These are phyloP conservation scores for Bovichtus variegatus DNA, from an alignment of 2,797 vertebrate species.

Conservation along the genomic window DNA sequence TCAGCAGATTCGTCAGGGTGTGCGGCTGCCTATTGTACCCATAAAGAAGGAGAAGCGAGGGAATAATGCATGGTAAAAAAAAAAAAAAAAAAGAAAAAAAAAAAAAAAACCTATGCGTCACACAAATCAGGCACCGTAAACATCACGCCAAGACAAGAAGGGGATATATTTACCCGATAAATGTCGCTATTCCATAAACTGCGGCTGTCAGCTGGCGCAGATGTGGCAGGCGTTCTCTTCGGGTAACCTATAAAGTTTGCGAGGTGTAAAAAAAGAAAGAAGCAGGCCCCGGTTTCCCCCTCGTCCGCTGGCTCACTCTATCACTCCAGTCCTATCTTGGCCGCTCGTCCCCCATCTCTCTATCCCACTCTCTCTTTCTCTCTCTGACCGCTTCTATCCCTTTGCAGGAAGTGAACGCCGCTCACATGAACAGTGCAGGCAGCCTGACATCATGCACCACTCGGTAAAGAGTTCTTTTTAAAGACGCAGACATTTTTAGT, in stretches of 20 bases:
- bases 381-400: constrained; percentile 73
- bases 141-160: constrained; percentile 44
- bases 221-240: constrained; percentile 63
- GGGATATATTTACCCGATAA: constrained; percentile 79
- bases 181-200: constrained; percentile 80
- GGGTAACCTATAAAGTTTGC: constrained; percentile 81
- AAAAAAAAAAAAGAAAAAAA: constrained; percentile 44
- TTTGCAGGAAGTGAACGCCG: constrained; percentile 90
- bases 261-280: constrained; percentile 55
- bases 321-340: constrained; percentile 63
- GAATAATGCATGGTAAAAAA: constrained; percentile 68
- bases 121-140: constrained; percentile 68
- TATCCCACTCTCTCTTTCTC: constrained; percentile 63
- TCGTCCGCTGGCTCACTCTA: constrained; percentile 75
- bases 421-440: constrained; percentile 89
- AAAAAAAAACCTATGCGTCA: constrained; percentile 76
- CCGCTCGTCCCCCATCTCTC: constrained; percentile 63
- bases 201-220: constrained; percentile 70
- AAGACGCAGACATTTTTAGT: constrained; percentile 82
- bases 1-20: constrained; percentile 22
- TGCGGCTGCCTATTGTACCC: constrained; percentile 20
- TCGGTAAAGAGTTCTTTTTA: constrained; percentile 81
- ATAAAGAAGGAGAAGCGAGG: constrained; percentile 47
- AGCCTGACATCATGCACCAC: constrained; percentile 87
- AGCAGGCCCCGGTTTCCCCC: constrained; percentile 71